Base-by-base conservation (phyloP, 2,888 invertebrate genomes). In the Mayetiola destructor region DNA sequence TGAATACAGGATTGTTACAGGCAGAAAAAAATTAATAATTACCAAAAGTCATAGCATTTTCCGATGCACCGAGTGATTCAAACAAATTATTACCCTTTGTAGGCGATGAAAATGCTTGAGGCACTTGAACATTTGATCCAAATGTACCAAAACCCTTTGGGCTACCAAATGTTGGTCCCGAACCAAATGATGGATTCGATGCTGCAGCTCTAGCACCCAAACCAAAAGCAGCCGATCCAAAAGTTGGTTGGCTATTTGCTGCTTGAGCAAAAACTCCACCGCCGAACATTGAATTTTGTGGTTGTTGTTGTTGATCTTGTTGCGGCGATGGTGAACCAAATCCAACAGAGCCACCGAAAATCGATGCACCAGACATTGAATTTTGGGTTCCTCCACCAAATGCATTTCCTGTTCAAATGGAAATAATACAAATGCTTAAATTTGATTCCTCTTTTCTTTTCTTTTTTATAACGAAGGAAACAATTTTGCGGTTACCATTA, bases 1-100 rank as follows among this genome's bases (percentile, higher is more conserved):
- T 5, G 12, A n/a, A 16, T 36, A 9, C 8, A 36, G 12, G 3
- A 3, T 68, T 65, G 32, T 65, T 66, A 55, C 72, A 70, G 5
- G 72, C 71, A 55, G 72, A 64, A n/a, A n/a, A n/a, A n/a, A n/a
- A n/a, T n/a, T n/a, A n/a, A n/a, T n/a, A n/a, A 61, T 72, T 72
- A 0, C 72, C 72, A 62, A 73, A 73, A 1, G 71, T 68, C 14
- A 71, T 60, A 0, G 68, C 67, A 1, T 67, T 61, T 29, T 70
- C 69, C 2, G 68, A 65, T 2, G 71, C 65, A 2, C 72, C 72
- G 29, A 72, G 60, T 1, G 68, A 64, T 54, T 72, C 72, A 55
- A 72, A 72, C 4, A 72, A 66, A n/a, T 55, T 21, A 29, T 35
- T 57, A n/a, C n/a, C n/a, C n/a, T 36, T 55, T 9, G 65, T 63